Conservation (phyloP, 2,888 invertebrate species). For the Aspidiotus rigidus region DNA sequence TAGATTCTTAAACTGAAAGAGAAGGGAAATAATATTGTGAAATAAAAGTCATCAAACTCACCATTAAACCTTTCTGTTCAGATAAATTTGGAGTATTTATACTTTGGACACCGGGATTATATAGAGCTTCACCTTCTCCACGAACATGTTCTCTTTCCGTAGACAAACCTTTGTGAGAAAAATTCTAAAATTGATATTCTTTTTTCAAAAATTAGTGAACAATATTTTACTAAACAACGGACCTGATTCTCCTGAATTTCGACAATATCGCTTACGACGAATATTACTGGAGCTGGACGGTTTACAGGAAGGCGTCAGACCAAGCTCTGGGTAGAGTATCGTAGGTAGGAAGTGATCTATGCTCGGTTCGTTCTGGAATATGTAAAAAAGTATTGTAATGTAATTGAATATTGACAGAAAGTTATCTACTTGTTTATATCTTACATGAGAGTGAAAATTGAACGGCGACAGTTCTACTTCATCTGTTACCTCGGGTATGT, state of each 20-base stretch:
- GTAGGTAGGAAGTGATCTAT: conserved; percentile 14
- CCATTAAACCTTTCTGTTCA: conserved; percentile 28
- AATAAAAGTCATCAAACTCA: background rate
- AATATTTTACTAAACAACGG: background rate
- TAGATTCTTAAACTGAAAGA: too few relatives aligned
- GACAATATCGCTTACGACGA: conserved; percentile 15
- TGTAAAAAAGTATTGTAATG: background rate
- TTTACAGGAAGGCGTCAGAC: conserved; percentile 8
- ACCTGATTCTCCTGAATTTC: conserved; percentile 19
- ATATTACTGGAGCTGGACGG: conserved; percentile 19
- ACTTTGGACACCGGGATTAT: conserved; percentile 36
- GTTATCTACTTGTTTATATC: background rate
- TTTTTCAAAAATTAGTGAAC: background rate
- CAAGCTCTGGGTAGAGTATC: conserved; percentile 9
- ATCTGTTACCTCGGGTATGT: background rate
- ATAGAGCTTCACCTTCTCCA: conserved; percentile 45
- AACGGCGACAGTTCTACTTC: background rate
- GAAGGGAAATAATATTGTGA: too few relatives aligned
- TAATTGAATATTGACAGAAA: background rate
- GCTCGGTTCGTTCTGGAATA: conserved; percentile 8
- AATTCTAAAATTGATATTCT: background rate
- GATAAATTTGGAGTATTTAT: conserved; percentile 7
- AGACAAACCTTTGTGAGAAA: conserved; percentile 8
- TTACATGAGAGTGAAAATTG: background rate
- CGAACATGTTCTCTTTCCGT: conserved; percentile 44